Base-by-base conservation (phyloP, 2,113 vertebrate genomes). In the Cynopterus brachyotis region DNA sequence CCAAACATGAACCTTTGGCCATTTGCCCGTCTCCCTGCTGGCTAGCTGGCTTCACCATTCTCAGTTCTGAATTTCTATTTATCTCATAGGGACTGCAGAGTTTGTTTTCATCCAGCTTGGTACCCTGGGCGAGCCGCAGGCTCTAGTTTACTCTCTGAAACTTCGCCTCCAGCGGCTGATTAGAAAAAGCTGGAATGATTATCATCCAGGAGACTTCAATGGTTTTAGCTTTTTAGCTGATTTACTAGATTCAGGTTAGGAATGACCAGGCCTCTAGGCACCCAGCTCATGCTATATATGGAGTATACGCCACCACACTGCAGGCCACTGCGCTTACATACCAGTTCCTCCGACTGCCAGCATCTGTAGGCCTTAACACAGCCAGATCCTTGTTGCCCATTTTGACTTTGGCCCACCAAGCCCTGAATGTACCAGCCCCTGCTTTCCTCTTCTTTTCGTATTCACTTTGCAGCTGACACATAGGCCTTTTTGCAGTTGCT, bases 1-100 rank as follows among this genome's bases (percentile, higher is more conserved):
- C 94, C 40, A 69, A 97, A 94, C 96, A 97, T 22, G 81, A 96
- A 12, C 75, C 19, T 0, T 53, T 97, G 96, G 97, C 97, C 45
- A 75, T 24, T n/a, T 91, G 96, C 97, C 97, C 67, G 95, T 84
- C 90, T 84, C 92, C 82, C 92, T 69, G 94, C 94, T 95, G 96
- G 92, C 80, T 90, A 84, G 80, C 79, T 72, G 89, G 79, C 95
- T 80, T 93, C 12, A 37, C 93, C 90, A 60, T 42, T 64, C 95
- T 93, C 91, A 20, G 0, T 57, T 40, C 85, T 92, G 80, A 95
- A 82, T 87, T 93, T 66, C 75, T 89, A 24, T 93, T 89, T 76
- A 53, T 87, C 91, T 87, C 64, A 17, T 22, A 75, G 70, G 89
- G 86, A 88, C 76, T 40, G 40, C 22, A 70, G 89, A 40, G 42